A percentile compares a stretch with the other conserved stretches of the same genome.
Evolutionary conservation across 2,888 invertebrate species (phyloP).

Genomic region (Cantharis lateralis): DNA sequence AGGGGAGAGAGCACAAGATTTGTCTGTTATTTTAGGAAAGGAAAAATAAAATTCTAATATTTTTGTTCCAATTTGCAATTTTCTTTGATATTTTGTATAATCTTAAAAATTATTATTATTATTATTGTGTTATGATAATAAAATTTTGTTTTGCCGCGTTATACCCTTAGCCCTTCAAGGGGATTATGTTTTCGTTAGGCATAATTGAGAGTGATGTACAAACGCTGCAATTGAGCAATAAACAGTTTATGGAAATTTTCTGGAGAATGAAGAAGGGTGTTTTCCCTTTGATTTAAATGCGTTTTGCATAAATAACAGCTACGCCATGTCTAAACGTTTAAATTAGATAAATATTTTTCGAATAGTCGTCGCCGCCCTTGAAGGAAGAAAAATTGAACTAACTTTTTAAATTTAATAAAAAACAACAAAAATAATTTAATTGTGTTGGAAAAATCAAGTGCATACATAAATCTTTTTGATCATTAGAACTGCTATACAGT

Average conservation of each 20-base stretch:
- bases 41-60: neutral
- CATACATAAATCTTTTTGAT: neutral
- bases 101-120: neutral
- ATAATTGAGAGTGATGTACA: constrained; percentile 16
- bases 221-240: constrained; percentile 42
- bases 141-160: constrained; percentile 3
- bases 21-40: neutral
- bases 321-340: neutral
- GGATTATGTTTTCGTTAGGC: constrained; percentile 8
- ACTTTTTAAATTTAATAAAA: neutral
- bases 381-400: neutral
- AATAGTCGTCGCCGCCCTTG: neutral
- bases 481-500: neutral
- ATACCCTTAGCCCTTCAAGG: neutral
- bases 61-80: neutral
- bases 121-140: neutral
- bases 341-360: neutral
- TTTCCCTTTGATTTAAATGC: constrained; percentile 16
- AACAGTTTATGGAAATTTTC: constrained; percentile 46
- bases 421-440: neutral
- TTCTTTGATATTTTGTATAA: neutral
- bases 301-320: constrained; percentile 10
- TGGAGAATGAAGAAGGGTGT: constrained; percentile 9
- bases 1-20: constrained; percentile 8
- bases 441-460: neutral